Conservation (phyloP, 2,113 vertebrate genomes). For the Notarius quadriscutis region DNA sequence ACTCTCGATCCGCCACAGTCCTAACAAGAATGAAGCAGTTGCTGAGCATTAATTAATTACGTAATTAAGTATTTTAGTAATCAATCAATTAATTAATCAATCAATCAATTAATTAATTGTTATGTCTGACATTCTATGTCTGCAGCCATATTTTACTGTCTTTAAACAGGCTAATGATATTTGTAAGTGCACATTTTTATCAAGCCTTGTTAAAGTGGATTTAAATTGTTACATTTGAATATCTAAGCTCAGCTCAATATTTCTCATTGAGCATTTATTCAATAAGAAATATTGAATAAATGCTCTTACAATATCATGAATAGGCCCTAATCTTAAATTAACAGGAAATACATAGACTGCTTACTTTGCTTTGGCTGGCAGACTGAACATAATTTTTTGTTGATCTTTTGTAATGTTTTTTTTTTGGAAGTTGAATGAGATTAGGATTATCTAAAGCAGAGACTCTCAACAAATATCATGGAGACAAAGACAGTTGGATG, state of each 20-base stretch:
- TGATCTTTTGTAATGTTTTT: slow-evolving; percentile 27
- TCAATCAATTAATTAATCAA: no score
- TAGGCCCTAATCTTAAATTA: slow-evolving; percentile 35
- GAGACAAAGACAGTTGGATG: neutral
- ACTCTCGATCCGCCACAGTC: neutral
- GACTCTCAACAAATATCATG: neutral
- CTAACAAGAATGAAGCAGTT: neutral
- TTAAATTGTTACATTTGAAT: neutral
- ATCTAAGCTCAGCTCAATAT: neutral
- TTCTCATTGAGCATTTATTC: no score
- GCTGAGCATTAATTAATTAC: neutral
- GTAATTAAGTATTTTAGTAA: no score
- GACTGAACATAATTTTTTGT: slow-evolving; percentile 10
- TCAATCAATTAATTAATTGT: no score
- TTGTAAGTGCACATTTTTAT: neutral
- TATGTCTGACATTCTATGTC: no score
- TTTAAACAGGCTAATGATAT: neutral
- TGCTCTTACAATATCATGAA: slow-evolving; percentile 44
- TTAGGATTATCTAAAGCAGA: slow-evolving; percentile 6
- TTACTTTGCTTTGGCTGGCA: slow-evolving; percentile 3
- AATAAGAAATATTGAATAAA: neutral
- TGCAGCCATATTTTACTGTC: no score
- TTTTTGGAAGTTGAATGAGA: neutral
- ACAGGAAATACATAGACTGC: neutral
- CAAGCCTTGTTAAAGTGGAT: neutral